Percentiles rank a stretch among this genome's conserved stretches.
phyloP scores from a whole-genome alignment of 2,797 vertebrate genomes.

The Spea hammondii region DNA sequence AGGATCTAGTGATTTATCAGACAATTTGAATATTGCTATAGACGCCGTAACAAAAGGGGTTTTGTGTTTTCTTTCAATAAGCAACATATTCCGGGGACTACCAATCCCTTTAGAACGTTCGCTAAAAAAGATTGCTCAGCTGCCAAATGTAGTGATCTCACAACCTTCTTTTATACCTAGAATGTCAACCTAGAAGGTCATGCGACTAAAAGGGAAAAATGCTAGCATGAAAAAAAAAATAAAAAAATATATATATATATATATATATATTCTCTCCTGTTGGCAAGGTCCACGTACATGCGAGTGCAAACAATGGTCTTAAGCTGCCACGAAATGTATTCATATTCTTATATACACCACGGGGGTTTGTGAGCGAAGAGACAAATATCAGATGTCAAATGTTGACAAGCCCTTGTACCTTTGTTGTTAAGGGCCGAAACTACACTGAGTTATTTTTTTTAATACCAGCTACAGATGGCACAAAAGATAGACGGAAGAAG shows the following conservation, averaged over 20 bases:
- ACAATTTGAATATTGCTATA: constrained; percentile 38
- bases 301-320: constrained; percentile 70
- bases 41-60: not conserved
- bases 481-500: constrained; percentile 34
- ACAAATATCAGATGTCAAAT: constrained; percentile 52
- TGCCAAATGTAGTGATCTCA: constrained; percentile 63
- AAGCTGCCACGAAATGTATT: constrained; percentile 80
- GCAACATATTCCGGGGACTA: constrained; percentile 57
- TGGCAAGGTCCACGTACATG: constrained; percentile 63
- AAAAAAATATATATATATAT: constrained; percentile 16
- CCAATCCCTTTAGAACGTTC: constrained; percentile 36
- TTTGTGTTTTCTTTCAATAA: constrained; percentile 7
- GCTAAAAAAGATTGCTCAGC: constrained; percentile 58
- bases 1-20: constrained; percentile 66
- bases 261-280: constrained; percentile 56
- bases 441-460: constrained; percentile 53
- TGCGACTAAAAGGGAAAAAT: constrained; percentile 53
- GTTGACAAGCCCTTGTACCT: constrained; percentile 58
- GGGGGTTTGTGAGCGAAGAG: constrained; percentile 60
- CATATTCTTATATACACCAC: constrained; percentile 56
- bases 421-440: constrained; percentile 57
- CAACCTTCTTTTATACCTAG: constrained; percentile 56
- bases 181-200: constrained; percentile 54
- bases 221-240: not conserved
- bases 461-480: constrained; percentile 58